phyloP scores from a whole-genome alignment of 2,888 invertebrate species.

The Hermaeophaga mercurialis region DNA sequence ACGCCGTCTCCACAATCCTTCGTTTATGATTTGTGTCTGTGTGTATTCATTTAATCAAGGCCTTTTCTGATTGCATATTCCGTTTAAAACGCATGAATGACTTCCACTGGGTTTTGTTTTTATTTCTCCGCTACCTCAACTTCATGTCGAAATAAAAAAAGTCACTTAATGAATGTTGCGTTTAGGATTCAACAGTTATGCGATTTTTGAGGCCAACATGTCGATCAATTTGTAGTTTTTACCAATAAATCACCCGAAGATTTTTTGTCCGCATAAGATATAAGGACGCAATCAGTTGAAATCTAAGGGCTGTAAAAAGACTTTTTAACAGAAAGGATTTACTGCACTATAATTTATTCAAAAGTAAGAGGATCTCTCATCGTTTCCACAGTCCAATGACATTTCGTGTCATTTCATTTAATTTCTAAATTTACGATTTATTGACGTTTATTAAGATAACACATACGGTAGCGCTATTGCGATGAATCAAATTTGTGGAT shows the following conservation, averaged over 20 bases:
- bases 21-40: slow-evolving; percentile 20
- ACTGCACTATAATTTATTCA: too few relatives aligned
- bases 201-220: neutral
- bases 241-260: too few relatives aligned
- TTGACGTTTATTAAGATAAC: too few relatives aligned
- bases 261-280: too few relatives aligned
- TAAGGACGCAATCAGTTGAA: too few relatives aligned
- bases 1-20: slow-evolving; percentile 17
- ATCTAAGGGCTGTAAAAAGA: too few relatives aligned
- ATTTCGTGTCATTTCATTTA: too few relatives aligned
- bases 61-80: slow-evolving; percentile 23
- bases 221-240: neutral
- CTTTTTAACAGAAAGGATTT: too few relatives aligned
- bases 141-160: slow-evolving; percentile 14
- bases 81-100: slow-evolving; percentile 27
- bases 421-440: too few relatives aligned
- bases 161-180: neutral
- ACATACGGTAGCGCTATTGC: neutral
- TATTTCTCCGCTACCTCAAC: slow-evolving; percentile 16
- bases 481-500: slow-evolving; percentile 31
- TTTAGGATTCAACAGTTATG: neutral
- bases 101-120: slow-evolving; percentile 19
- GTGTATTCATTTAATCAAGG: slow-evolving; percentile 22
- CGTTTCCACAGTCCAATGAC: neutral
- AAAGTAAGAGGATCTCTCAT: neutral